phyloP scores from a whole-genome alignment of 2,113 vertebrate genomes.

The Lethenteron camtschaticum region DNA sequence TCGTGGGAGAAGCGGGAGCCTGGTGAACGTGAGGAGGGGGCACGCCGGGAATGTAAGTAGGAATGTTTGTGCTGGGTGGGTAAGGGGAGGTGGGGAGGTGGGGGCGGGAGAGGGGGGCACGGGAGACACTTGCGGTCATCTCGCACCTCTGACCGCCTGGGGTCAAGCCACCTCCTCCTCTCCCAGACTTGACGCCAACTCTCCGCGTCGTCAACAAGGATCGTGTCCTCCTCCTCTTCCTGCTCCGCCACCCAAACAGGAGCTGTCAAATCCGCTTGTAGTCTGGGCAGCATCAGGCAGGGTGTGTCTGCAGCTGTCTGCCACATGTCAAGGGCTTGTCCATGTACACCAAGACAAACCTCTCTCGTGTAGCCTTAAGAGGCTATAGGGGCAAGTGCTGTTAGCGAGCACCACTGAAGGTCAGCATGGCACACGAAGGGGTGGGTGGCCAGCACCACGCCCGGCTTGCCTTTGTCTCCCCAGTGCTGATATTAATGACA shows the following conservation, averaged over 20 bases:
- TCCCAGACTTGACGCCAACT: slow-evolving; percentile 1
- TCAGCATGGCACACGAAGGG: no score
- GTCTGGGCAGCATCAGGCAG: slow-evolving; percentile 53
- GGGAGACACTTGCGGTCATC: not conserved
- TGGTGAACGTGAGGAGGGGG: slow-evolving; percentile 10
- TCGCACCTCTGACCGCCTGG: not conserved
- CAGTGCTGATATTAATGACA: no score
- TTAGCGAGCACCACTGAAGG: no score
- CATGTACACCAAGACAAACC: no score
- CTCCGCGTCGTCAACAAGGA: not conserved
- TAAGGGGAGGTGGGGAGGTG: not conserved
- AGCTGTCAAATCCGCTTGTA: slow-evolving; percentile 66
- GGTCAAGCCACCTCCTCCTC: not conserved
- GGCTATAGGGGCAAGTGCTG: no score
- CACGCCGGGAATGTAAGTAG: not conserved
- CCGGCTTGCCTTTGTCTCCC: no score
- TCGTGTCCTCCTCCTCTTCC: not conserved
- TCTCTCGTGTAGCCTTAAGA: no score
- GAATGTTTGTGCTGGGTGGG: no score
- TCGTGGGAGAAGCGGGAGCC: slow-evolving; percentile 8
- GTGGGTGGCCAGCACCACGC: no score
- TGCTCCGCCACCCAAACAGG: slow-evolving; percentile 52
- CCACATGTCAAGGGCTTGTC: no score
- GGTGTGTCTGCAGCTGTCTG: slow-evolving; percentile 16
- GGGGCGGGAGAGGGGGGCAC: not conserved